Conservation (phyloP, 2,113 vertebrate genomes). For the Vanacampus margaritifer region DNA sequence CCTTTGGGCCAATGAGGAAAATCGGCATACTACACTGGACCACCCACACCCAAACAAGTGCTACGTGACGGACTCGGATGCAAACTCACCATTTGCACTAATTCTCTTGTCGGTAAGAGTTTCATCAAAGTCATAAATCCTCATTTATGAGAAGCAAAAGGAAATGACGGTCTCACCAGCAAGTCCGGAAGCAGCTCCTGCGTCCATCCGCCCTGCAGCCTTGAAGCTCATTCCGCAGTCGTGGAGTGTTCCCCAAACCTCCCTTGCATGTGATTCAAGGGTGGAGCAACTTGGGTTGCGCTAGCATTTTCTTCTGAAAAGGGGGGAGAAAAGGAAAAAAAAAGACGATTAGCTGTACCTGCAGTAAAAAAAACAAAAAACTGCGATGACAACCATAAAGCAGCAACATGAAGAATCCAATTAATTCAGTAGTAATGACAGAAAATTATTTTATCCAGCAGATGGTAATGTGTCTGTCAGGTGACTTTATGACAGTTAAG, state of each 20-base stretch:
- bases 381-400: background rate
- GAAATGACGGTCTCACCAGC: constrained; percentile 32
- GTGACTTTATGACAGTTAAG: no score
- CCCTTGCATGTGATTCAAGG: constrained; percentile 48
- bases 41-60: background rate
- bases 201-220: constrained; percentile 39
- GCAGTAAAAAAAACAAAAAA: background rate
- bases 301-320: background rate
- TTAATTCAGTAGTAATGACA: background rate
- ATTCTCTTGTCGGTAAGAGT: background rate
- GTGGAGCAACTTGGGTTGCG: background rate
- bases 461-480: background rate
- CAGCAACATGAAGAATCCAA: background rate
- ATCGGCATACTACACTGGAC: no score
- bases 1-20: background rate
- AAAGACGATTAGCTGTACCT: background rate
- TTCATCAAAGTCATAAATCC: background rate
- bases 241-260: constrained; percentile 16
- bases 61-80: background rate
- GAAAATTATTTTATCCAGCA: background rate
- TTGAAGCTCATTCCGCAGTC: constrained; percentile 9
- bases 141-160: background rate
- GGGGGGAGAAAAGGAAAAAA: background rate
- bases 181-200: constrained; percentile 15
- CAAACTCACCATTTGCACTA: background rate